phyloP scores from a whole-genome alignment of 1,140 invertebrate genomes.

The Bombus haemorrhoidalis region DNA sequence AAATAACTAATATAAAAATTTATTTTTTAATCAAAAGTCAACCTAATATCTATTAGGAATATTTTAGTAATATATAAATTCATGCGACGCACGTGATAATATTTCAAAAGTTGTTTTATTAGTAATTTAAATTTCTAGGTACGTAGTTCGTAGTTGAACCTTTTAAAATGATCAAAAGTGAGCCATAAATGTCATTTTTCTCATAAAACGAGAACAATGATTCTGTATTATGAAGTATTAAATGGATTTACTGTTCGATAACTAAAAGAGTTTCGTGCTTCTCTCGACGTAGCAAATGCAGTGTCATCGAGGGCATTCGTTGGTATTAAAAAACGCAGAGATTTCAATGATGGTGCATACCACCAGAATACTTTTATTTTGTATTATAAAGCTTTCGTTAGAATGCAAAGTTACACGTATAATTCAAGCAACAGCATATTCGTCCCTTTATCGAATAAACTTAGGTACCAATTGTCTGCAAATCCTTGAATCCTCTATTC shows the following conservation, averaged over 20 bases:
- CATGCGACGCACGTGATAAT: conserved; percentile 6
- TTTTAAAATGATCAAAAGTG: not conserved
- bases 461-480: not conserved
- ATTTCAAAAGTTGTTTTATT: not conserved
- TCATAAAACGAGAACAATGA: not conserved
- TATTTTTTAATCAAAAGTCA: not conserved
- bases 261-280: not conserved
- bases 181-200: not conserved
- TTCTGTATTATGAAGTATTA: not conserved
- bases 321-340: not conserved
- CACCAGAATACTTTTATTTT: not conserved
- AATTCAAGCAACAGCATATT: not conserved
- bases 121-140: not conserved
- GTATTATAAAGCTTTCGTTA: conserved; percentile 3
- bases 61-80: not conserved
- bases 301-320: conserved; percentile 19
- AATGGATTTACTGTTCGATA: not conserved
- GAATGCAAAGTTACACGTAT: not conserved
- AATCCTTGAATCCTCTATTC: not conserved
- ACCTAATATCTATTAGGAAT: not conserved
- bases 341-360: not conserved
- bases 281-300: conserved; percentile 37
- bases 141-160: not conserved
- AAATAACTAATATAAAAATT: not conserved
- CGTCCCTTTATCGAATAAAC: not conserved